Base-by-base conservation (phyloP, 2,113 vertebrate species). In the Dolichotis patagonum region DNA sequence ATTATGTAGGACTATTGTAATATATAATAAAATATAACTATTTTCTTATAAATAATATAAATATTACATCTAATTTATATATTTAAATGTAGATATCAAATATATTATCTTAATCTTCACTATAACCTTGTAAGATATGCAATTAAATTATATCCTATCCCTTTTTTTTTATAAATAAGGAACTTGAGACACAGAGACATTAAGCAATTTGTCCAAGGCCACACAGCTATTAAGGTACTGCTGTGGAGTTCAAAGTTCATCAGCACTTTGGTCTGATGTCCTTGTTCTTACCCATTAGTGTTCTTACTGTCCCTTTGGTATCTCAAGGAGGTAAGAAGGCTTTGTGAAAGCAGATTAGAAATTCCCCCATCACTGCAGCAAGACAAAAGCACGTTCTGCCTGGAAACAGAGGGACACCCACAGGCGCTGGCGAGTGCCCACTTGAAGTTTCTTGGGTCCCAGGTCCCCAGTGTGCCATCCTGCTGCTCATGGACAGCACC, bases 381-480 rank as follows among this genome's bases (percentile, higher is more conserved):
- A 75, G 83, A 49, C 11, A 17, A 41, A 67, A 30, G 43, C 38
- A 3, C 13, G 38, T 38, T 49, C 16, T 38, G 16, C 28, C 9
- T 58, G 35, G 35, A 38, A 17, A 62, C 4, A 41, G 56, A 41
- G 52, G 71, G 38, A 54, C 3, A 17, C 14, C 20, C 60, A n/a
- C 46, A 7, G n/a, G 32, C 1, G 3, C 35, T 0, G 5, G 14
- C 5, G 5, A 43, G 16, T 14, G 22, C 16, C 22, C 16, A 9
- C 78, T 10, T 4, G 32, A 60, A 7, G 52, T 41, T 28, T 9
- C 11, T 65, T n/a, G 3, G 13, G 22, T 19, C 2, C 41, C 19
- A 24, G n/a, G 32, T 28, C 81, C 58, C 90, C n/a, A 38, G 0
- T 0, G 3, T 24, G 77, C 17, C 2, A 0, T 41, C 19, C 43